phyloP scores from a whole-genome alignment of 2,888 invertebrate species.

The Ormia ochracea region DNA sequence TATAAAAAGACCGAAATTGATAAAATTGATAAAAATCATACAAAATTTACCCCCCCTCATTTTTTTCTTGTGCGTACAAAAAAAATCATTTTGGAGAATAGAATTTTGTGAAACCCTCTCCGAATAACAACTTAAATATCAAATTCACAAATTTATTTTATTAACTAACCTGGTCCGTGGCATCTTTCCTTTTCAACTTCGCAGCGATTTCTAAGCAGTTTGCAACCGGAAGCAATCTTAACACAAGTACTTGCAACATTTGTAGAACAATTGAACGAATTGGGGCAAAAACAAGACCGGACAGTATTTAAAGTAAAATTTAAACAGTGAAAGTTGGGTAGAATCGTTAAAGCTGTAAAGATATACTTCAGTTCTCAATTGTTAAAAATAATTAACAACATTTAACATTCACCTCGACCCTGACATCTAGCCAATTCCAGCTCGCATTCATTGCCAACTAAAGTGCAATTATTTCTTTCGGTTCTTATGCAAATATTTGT shows the following conservation, averaged over 20 bases:
- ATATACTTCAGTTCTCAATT: too few relatives aligned
- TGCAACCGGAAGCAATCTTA: background rate
- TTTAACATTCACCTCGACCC: background rate
- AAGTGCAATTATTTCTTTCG: background rate
- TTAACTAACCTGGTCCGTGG: background rate
- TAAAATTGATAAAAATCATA: too few relatives aligned
- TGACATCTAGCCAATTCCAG: constrained; percentile 19
- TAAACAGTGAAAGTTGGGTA: background rate
- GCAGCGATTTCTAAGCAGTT: constrained; percentile 29
- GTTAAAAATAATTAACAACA: background rate
- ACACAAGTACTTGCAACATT: background rate
- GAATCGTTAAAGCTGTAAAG: background rate
- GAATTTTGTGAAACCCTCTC: too few relatives aligned
- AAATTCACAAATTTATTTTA: too few relatives aligned
- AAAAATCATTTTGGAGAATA: too few relatives aligned
- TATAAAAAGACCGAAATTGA: background rate
- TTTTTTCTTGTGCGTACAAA: too few relatives aligned
- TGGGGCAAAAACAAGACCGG: constrained; percentile 11
- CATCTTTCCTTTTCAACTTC: constrained; percentile 39
- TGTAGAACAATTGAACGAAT: constrained; percentile 24
- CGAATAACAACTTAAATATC: too few relatives aligned
- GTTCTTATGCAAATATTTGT: constrained; percentile 15
- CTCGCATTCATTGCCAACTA: constrained; percentile 28
- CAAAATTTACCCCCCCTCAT: too few relatives aligned
- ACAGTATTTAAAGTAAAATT: background rate